A percentile compares a stretch with the other conserved stretches of the same genome.
Evolutionary conservation across 2,888 invertebrate species (phyloP).

Genomic region (Orthosia gracilis): DNA sequence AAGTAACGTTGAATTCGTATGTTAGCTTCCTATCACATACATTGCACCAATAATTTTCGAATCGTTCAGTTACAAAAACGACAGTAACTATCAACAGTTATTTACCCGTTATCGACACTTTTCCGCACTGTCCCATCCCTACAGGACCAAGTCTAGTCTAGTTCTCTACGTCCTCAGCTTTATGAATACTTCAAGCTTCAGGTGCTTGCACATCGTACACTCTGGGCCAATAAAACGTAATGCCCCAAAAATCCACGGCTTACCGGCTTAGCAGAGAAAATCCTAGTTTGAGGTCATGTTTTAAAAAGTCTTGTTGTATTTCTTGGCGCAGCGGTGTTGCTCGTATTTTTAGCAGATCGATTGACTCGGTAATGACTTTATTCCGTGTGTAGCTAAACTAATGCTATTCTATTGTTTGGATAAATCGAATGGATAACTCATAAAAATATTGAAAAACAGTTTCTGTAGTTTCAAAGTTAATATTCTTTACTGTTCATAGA

Average conservation of each 20-base stretch:
- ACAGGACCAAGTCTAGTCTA: conserved; percentile 75
- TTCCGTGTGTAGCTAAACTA: conserved; percentile 58
- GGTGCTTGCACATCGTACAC: conserved; percentile 74
- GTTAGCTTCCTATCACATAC: neutral
- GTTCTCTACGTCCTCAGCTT: conserved; percentile 78
- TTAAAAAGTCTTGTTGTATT: conserved; percentile 59
- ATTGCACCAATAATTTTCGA: neutral
- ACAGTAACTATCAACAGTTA: neutral
- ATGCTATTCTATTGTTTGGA: conserved; percentile 43
- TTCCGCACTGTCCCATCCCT: conserved; percentile 66
- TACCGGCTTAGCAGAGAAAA: conserved; percentile 60
- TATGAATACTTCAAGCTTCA: conserved; percentile 84
- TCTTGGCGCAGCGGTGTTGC: conserved; percentile 42
- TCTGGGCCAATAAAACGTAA: conserved; percentile 71
- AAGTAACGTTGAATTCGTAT: conserved; percentile 7
- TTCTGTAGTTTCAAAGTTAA: conserved; percentile 7
- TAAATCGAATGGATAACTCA: conserved; percentile 40
- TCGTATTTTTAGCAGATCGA: conserved; percentile 63
- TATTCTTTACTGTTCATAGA: conserved; percentile 18
- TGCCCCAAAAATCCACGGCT: conserved; percentile 65
- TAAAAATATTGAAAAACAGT: conserved; percentile 33
- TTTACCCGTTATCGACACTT: conserved; percentile 20
- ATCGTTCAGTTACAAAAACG: neutral
- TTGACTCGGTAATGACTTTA: conserved; percentile 65
- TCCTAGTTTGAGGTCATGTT: conserved; percentile 64